Conservation (phyloP, 2,888 invertebrate species). For the Leptopilina drosophilae region DNA sequence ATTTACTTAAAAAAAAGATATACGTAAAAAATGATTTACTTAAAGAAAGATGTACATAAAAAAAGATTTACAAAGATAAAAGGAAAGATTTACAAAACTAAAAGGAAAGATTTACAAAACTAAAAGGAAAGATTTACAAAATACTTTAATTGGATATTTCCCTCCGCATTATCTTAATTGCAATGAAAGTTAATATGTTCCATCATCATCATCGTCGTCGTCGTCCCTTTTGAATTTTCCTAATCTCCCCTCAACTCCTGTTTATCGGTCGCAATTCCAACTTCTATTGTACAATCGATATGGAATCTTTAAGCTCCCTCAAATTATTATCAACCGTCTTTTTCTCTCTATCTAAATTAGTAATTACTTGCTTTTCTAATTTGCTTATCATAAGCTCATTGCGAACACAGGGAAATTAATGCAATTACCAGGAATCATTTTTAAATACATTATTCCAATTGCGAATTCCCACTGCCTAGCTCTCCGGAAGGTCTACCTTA, state of each 20-base stretch:
- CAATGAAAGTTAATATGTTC: not conserved
- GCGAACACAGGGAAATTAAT: not conserved
- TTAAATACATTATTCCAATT: no score
- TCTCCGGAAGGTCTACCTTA: no score
- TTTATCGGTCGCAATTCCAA: not conserved
- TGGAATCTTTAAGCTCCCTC: not conserved
- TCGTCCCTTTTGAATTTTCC: not conserved
- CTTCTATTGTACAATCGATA: conserved; percentile 1
- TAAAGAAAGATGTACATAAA: no score
- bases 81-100: no score
- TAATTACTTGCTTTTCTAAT: conserved; percentile 23
- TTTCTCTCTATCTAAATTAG: not conserved
- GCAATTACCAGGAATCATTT: no score
- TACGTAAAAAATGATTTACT: no score
- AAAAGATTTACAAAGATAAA: no score
- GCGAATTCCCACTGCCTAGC: no score
- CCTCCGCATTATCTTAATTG: not conserved
- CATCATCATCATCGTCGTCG: not conserved
- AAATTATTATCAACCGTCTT: not conserved
- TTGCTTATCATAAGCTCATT: conserved; percentile 20
- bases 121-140: not conserved
- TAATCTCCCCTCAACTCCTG: not conserved
- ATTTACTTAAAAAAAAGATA: no score
- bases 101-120: no score
- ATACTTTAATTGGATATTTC: not conserved